A percentile compares a stretch with the other conserved stretches of the same genome.
Conservation (phyloP, 2,113 vertebrate species). For the Columbina picui region DNA sequence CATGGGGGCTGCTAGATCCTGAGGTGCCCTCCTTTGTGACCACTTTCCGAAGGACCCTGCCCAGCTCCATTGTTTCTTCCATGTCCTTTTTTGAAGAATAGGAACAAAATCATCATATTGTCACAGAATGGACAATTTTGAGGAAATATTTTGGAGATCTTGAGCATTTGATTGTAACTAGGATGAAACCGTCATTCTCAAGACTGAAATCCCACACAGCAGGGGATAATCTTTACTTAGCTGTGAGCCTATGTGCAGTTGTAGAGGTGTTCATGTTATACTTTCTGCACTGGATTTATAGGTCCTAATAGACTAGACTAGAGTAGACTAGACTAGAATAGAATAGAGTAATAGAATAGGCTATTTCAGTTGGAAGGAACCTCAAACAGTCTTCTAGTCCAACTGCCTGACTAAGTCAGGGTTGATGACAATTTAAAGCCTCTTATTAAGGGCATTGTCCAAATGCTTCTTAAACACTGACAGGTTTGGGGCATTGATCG, state of each 20-base stretch:
- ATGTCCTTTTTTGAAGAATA: neutral
- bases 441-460: neutral
- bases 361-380: neutral
- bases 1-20: fast-evolving
- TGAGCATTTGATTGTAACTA: neutral
- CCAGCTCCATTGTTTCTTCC: neutral
- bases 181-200: neutral
- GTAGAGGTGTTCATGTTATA: neutral
- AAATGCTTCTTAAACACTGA: neutral
- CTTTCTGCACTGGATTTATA: neutral
- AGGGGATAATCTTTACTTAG: neutral
- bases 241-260: neutral
- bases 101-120: neutral
- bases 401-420: neutral
- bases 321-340: neutral
- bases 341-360: neutral
- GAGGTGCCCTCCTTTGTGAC: fast-evolving
- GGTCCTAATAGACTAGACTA: neutral
- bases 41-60: neutral
- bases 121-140: neutral
- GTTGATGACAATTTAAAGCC: neutral
- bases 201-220: neutral
- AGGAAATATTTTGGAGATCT: neutral
- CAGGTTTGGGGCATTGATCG: neutral
- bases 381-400: neutral